These are phyloP conservation scores for Epinephelus cyanopodus DNA, from an alignment of 2,113 vertebrate species.

Conservation along the genomic window DNA sequence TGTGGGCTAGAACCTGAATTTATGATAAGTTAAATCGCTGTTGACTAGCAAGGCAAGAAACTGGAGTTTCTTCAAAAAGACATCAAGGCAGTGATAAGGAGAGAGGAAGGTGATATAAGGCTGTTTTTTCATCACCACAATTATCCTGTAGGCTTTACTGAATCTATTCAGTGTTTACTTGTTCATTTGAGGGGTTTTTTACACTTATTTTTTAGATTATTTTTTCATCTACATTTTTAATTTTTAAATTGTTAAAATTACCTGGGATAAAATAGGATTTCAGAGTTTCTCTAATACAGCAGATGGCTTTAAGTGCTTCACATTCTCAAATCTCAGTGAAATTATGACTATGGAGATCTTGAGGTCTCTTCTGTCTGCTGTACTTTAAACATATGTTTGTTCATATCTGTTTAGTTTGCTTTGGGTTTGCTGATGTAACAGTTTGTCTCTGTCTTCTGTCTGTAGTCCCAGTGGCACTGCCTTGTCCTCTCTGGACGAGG, in stretches of 20 bases:
- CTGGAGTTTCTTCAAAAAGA: background rate
- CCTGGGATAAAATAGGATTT: background rate
- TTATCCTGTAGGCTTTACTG: background rate
- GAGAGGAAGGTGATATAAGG: background rate
- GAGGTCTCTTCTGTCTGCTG: background rate
- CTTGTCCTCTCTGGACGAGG: constrained; percentile 91
- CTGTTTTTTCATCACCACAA: background rate
- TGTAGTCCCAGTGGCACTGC: constrained; percentile 89
- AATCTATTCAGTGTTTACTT: background rate
- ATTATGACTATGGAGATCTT: background rate
- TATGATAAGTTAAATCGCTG: background rate
- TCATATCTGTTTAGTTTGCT: background rate
- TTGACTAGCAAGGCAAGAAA: background rate
- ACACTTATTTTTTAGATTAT: background rate
- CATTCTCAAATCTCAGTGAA: background rate
- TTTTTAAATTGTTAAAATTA: background rate
- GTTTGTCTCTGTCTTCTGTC: constrained; percentile 6
- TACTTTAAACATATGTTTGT: background rate
- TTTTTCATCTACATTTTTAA: background rate
- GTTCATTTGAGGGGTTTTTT: background rate
- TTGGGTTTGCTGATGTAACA: constrained; percentile 4
- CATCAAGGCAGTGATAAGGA: background rate
- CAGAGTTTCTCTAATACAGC: background rate
- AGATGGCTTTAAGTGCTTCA: background rate
- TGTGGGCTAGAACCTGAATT: background rate